Conservation (phyloP, 1,140 invertebrate genomes). For the Coelopa frigida region DNA sequence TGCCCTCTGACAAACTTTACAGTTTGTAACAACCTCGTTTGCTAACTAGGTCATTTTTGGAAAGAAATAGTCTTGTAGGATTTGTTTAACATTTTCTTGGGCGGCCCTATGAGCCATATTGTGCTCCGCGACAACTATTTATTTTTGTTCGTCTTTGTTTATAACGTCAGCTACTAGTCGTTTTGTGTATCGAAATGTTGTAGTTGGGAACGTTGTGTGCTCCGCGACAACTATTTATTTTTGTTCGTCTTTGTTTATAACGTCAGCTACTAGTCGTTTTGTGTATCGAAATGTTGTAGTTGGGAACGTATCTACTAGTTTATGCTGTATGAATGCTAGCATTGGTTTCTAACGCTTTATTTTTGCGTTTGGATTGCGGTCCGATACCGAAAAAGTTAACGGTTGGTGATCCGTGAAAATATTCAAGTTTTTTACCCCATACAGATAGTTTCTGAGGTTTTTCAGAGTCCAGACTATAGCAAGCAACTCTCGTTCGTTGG, state of each 20-base stretch:
- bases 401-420: constrained; percentile 17
- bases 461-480: constrained; percentile 12
- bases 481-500: constrained; percentile 12
- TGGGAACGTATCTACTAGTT: background rate
- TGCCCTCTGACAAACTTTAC: no score
- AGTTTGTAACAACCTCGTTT: background rate
- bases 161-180: background rate
- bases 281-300: background rate
- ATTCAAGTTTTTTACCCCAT: constrained; percentile 2
- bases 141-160: background rate
- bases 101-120: background rate
- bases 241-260: background rate
- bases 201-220: no score
- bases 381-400: no score
- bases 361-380: constrained; percentile 12
- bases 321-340: background rate
- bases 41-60: background rate
- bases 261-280: no score
- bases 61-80: background rate
- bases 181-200: background rate
- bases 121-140: background rate
- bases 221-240: background rate
- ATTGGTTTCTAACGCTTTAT: no score
- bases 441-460: constrained; percentile 10
- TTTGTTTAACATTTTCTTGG: background rate